Conservation (phyloP, 2,113 vertebrate genomes). For the Labeo catla region DNA sequence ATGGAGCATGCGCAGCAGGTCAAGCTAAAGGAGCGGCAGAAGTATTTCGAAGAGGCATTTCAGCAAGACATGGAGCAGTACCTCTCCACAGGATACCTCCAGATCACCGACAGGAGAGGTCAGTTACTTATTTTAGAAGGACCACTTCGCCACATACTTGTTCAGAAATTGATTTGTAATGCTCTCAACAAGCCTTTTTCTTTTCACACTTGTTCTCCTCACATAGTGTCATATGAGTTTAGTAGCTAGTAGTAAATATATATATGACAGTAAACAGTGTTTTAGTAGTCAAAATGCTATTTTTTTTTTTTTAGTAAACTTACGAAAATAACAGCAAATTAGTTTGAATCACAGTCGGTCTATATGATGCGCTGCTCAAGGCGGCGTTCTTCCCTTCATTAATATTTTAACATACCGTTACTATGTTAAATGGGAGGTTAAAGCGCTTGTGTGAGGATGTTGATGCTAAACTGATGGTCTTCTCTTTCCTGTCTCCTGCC, state of each 20-base stretch:
- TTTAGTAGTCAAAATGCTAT: background rate
- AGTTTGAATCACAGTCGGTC: background rate
- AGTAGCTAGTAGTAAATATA: background rate
- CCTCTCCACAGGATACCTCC: conserved; percentile 88
- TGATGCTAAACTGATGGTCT: conserved; percentile 40
- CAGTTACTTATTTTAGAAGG: conserved; percentile 47
- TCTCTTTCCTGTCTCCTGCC: conserved; percentile 15
- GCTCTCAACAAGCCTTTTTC: background rate
- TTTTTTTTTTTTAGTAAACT: background rate
- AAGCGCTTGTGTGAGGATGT: conserved; percentile 29
- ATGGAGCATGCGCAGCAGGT: conserved; percentile 88
- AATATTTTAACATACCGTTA: conserved; percentile 40
- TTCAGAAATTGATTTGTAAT: background rate
- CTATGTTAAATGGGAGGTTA: conserved; percentile 31
- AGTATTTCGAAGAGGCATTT: conserved; percentile 95
- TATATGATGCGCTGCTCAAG: background rate
- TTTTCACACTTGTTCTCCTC: background rate
- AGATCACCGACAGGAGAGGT: conserved; percentile 85
- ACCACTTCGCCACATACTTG: background rate
- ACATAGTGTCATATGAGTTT: background rate
- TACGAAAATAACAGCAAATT: background rate
- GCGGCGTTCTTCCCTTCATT: conserved; percentile 1
- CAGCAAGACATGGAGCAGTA: conserved; percentile 96
- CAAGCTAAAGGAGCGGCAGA: conserved; percentile 91
- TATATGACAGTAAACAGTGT: background rate